Percentiles rank a stretch among this genome's conserved stretches.
Evolutionary conservation across 2,797 vertebrate genomes (phyloP).

Genomic region (Schizopygopsis pylzovi): DNA sequence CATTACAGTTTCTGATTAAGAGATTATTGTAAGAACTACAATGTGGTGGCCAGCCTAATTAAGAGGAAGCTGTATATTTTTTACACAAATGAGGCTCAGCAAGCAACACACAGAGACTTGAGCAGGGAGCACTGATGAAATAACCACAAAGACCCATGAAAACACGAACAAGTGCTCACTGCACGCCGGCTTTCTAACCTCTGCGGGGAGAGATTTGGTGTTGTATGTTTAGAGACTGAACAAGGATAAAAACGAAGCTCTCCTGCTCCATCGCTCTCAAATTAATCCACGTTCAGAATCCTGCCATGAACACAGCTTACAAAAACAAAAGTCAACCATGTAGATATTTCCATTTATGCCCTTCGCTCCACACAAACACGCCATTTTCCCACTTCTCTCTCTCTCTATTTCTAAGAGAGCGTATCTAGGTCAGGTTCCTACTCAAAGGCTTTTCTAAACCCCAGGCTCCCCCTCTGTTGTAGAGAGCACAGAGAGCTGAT

Average conservation of each 20-base stretch:
- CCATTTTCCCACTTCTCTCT: constrained; percentile 33
- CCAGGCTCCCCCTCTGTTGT: constrained; percentile 41
- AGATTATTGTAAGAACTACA: constrained; percentile 1
- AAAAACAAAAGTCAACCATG: constrained; percentile 52
- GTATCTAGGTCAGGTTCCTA: constrained; percentile 55
- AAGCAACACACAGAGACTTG: constrained; percentile 12
- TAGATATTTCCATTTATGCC: constrained; percentile 44
- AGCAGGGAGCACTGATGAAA: background rate
- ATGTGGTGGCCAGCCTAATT: constrained; percentile 17
- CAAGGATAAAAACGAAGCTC: constrained; percentile 39
- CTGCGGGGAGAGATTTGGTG: constrained; percentile 18
- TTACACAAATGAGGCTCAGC: constrained; percentile 1
- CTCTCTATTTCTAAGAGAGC: constrained; percentile 41
- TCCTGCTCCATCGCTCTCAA: constrained; percentile 28
- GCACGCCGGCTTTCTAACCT: background rate
- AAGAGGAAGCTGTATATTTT: constrained; percentile 3
- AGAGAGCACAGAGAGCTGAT: constrained; percentile 49
- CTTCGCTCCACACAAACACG: constrained; percentile 38
- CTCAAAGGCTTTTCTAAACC: constrained; percentile 48
- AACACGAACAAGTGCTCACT: constrained; percentile 17
- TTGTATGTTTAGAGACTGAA: constrained; percentile 37
- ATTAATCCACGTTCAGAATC: constrained; percentile 50
- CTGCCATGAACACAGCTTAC: constrained; percentile 41
- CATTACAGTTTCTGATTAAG: constrained; percentile 3
- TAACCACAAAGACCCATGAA: constrained; percentile 12